Evolutionary conservation across 2,113 vertebrate genomes (phyloP), one percentile per base, ranked within the genome.

Genomic region (Oplegnathus fasciatus): DNA sequence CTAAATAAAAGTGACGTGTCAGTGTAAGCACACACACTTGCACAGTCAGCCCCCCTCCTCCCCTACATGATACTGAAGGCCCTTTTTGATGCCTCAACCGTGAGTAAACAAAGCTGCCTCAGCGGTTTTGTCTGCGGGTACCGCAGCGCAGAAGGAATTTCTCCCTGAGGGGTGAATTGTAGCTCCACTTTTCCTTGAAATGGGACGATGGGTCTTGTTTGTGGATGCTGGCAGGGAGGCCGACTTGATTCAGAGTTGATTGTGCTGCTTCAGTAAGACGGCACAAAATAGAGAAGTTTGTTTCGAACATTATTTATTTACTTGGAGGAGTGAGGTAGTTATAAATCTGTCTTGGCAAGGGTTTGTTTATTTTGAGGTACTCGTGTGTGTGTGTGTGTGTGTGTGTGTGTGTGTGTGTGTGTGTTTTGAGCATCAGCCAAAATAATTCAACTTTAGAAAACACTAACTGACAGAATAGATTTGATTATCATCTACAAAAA

Each of bases 51-150:
- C 54, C 75, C 50, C 58, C 42, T 6, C 69, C n/a, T 32, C 65
- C 44, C 50, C 50, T n/a, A 64, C 80, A 70, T 48, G 67, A 84
- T 70, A 84, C 83, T 58, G 42, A 85, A 60, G 73, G 70, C 67
- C 75, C 30, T 60, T 82, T 79, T 57, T 84, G 70, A 90, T 90
- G 82, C 65, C 82, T 89, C 60, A 70, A 82, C 81, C 82, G 67
- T 75, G 71, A 88, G 87, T 85, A 89, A 91, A 79, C 87, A 92
- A 88, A 73, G 86, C 88, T 87, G 87, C 74, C 84, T 92, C 81
- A 92, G 91, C 85, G 10, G 50, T 90, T 88, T 82, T 87, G 81
- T 80, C 66, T 82, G 87, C 32, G 57, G 85, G 46, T 78, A 48
- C 54, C 76, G 65, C 81, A 82, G 85, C 34, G 3, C 60, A 10